Percentiles rank a stretch among this genome's conserved stretches.
Conservation (phyloP, 2,113 vertebrate species). For the Cairina moschata region DNA sequence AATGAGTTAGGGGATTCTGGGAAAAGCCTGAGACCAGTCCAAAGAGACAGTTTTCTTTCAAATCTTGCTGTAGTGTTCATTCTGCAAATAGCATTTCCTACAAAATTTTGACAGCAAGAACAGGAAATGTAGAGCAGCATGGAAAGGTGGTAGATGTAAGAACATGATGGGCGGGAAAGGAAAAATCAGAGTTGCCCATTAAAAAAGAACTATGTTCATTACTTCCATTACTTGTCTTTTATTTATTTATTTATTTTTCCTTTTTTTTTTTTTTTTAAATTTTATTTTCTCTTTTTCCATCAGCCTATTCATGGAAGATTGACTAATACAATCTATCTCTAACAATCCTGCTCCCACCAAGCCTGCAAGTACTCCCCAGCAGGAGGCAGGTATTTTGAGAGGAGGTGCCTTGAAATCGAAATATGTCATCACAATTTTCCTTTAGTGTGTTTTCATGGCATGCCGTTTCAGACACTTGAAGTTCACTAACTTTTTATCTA, state of each 20-base stretch:
- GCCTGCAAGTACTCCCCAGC: not conserved
- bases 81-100: not conserved
- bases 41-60: not conserved
- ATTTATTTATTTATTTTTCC: too few species aligned
- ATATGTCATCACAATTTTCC: rapidly evolving
- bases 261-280: not conserved
- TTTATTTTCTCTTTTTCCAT: not conserved
- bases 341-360: not conserved
- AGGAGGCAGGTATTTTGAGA: not conserved
- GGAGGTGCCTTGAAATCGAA: not conserved
- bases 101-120: not conserved
- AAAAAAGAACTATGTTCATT: not conserved
- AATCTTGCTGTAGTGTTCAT: not conserved
- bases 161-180: not conserved
- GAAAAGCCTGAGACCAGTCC: not conserved
- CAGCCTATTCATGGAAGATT: not conserved
- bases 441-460: not conserved
- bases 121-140: not conserved
- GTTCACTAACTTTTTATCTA: not conserved
- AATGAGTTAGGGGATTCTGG: not conserved
- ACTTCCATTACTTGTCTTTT: not conserved
- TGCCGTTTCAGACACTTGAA: not conserved
- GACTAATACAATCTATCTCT: not conserved
- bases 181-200: not conserved
- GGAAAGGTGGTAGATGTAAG: not conserved